These are phyloP conservation scores for Trachythela sp. DNA, from an alignment of 64 coral and sea anemone genomes.

Conservation along the genomic window DNA sequence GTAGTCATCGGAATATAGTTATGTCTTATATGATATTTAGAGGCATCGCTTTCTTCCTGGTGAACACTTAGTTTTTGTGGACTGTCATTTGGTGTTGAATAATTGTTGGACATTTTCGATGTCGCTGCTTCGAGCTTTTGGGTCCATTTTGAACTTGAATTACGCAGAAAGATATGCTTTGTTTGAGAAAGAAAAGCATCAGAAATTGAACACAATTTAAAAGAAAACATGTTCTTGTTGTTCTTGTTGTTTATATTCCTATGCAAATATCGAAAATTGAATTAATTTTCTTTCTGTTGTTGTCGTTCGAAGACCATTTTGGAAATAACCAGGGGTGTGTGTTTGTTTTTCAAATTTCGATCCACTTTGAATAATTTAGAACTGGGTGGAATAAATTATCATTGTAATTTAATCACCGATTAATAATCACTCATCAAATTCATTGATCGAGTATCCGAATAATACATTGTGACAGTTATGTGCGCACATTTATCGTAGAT, in stretches of 20 bases:
- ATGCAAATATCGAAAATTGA: neutral
- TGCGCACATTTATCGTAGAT: no score
- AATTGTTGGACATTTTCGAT: constrained; percentile 2
- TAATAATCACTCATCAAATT: no score
- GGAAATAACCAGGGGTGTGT: no score
- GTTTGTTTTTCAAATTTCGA: no score
- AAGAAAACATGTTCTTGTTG: neutral
- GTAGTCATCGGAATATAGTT: constrained; percentile 84
- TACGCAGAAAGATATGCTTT: neutral
- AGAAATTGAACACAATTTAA: neutral
- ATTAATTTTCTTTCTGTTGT: no score
- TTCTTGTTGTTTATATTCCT: neutral
- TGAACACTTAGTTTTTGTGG: neutral
- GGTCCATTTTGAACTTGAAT: neutral
- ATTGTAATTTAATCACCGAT: no score
- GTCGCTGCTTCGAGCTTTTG: neutral
- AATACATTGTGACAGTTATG: no score
- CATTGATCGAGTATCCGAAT: no score
- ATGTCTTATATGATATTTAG: constrained; percentile 52
- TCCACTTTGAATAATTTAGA: no score
- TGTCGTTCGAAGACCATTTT: neutral
- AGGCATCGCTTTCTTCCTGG: neutral
- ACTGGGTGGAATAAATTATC: no score
- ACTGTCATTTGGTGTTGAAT: neutral
- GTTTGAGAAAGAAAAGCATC: neutral